A percentile compares a stretch with the other conserved stretches of the same genome.
Evolutionary conservation across 2,113 vertebrate genomes (phyloP).

Genomic region (Pholis gunnellus): DNA sequence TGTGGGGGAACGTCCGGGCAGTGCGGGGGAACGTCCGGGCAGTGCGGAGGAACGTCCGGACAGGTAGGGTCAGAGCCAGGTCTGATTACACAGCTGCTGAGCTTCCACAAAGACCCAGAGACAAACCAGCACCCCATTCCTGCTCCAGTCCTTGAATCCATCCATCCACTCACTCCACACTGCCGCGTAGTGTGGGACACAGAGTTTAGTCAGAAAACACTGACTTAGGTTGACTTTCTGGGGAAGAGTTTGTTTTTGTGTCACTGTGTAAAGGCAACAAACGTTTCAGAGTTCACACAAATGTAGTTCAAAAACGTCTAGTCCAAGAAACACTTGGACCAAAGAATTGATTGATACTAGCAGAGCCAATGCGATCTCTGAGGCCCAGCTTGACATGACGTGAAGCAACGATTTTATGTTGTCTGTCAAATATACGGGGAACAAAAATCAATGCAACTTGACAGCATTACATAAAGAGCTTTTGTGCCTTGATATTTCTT

Average conservation of each 20-base stretch:
- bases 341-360: constrained; percentile 48
- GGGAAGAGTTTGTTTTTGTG: constrained; percentile 32
- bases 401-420: constrained; percentile 75
- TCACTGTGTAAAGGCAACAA: constrained; percentile 49
- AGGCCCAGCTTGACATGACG: constrained; percentile 71
- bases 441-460: constrained; percentile 77
- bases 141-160: constrained; percentile 45
- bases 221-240: constrained; percentile 30
- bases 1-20: constrained; percentile 68
- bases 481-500: constrained; percentile 77
- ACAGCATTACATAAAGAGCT: constrained; percentile 79
- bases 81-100: constrained; percentile 83
- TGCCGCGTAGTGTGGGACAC: not conserved
- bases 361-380: constrained; percentile 49
- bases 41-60: constrained; percentile 68
- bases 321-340: constrained; percentile 60
- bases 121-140: constrained; percentile 57
- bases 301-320: constrained; percentile 32
- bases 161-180: constrained; percentile 40
- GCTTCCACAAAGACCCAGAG: constrained; percentile 49
- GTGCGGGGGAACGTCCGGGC: constrained; percentile 65
- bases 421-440: constrained; percentile 74
- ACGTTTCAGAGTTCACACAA: constrained; percentile 29
- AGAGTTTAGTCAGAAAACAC: constrained; percentile 36
- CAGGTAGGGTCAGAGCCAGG: constrained; percentile 74